These are phyloP conservation scores for Oenanthe melanoleuca DNA, from an alignment of 2,113 vertebrate species.

Conservation along the genomic window DNA sequence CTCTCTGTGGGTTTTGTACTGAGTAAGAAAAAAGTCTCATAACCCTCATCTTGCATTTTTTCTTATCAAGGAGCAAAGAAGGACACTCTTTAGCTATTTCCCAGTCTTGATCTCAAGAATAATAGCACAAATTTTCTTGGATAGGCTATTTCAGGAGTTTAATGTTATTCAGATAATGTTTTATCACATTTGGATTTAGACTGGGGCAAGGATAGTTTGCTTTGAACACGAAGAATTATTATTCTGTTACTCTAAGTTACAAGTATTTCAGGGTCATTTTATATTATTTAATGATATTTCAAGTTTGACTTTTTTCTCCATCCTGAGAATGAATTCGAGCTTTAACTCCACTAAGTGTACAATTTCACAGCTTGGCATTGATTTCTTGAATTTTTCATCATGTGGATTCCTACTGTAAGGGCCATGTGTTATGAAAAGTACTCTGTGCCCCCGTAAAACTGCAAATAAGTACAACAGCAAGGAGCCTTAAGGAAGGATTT, in stretches of 20 bases:
- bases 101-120: background rate
- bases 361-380: background rate
- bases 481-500: background rate
- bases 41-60: background rate
- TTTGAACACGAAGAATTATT: background rate
- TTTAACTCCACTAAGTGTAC: background rate
- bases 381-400: background rate
- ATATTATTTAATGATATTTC: background rate
- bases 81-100: background rate
- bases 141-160: background rate
- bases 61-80: background rate
- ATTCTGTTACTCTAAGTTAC: background rate
- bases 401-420: background rate
- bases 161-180: background rate
- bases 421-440: background rate
- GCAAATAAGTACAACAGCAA: background rate
- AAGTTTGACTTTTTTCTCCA: background rate
- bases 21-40: background rate
- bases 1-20: background rate
- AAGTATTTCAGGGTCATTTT: background rate
- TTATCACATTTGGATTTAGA: background rate
- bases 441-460: background rate
- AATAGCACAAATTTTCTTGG: background rate
- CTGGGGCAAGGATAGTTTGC: background rate
- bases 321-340: background rate